phyloP scores from a whole-genome alignment of 2,888 invertebrate genomes.

The Tipula confusa region DNA sequence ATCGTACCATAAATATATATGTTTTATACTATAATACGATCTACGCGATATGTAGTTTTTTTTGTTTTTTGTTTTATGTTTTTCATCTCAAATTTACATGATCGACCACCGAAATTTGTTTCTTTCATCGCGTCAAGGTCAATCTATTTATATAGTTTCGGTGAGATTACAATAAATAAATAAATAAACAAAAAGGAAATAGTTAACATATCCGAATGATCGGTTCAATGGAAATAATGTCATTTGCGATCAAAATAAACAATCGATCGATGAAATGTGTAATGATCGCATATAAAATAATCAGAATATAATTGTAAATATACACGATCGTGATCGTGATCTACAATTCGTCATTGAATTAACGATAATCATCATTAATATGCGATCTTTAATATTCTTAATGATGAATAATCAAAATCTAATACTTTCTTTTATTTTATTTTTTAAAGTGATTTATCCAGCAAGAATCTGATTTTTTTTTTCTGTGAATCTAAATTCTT shows the following conservation, averaged over 20 bases:
- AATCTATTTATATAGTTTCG: neutral
- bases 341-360: slow-evolving; percentile 7
- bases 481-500: neutral
- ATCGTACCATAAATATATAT: neutral
- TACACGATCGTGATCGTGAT: neutral
- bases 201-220: neutral
- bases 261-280: no score
- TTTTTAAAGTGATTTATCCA: neutral
- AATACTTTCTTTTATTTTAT: neutral
- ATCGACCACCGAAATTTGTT: neutral
- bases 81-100: neutral
- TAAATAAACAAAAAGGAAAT: neutral
- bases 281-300: neutral
- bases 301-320: neutral
- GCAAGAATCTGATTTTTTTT: no score
- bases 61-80: neutral
- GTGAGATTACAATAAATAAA: neutral
- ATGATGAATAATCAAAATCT: neutral
- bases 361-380: neutral
- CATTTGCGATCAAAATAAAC: neutral
- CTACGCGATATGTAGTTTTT: neutral
- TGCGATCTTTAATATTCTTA: neutral
- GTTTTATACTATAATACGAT: neutral
- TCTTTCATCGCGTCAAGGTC: slow-evolving; percentile 5
- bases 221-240: neutral